Conservation (phyloP, 2,797 vertebrate species). For the Brotula barbata region DNA sequence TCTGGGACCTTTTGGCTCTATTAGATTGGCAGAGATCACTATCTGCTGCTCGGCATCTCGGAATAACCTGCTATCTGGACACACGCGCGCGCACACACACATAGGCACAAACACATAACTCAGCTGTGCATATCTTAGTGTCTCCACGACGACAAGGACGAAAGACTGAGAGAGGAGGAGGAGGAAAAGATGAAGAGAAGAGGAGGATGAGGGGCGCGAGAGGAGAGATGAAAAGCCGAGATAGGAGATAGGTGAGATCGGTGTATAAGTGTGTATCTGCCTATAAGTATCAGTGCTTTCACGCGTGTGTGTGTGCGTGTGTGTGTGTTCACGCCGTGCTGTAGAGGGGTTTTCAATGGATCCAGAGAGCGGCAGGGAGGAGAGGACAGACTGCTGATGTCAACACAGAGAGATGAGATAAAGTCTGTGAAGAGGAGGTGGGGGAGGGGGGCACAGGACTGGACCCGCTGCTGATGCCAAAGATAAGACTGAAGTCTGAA, state of each 20-base stretch:
- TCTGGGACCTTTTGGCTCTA: constrained; percentile 52
- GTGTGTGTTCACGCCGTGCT: constrained; percentile 39
- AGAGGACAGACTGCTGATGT: constrained; percentile 70
- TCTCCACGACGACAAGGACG: constrained; percentile 57
- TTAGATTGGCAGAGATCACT: constrained; percentile 69
- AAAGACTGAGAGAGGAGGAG: constrained; percentile 19
- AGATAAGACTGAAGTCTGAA: constrained; percentile 61
- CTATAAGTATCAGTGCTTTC: background rate
- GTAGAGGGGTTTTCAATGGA: constrained; percentile 59
- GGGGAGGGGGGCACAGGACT: constrained; percentile 12
- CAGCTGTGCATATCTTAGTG: constrained; percentile 31
- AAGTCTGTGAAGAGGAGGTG: constrained; percentile 36
- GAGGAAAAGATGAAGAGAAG: background rate
- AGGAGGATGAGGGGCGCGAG: background rate
- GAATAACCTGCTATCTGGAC: constrained; percentile 55
- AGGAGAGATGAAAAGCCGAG: background rate
- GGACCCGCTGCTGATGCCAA: constrained; percentile 64
- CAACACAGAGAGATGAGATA: constrained; percentile 71
- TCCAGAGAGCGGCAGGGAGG: constrained; percentile 49
- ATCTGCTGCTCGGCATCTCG: constrained; percentile 58
- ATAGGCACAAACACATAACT: constrained; percentile 18
- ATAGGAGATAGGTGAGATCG: background rate
- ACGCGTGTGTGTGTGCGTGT: constrained; percentile 1
- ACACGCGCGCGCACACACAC: constrained; percentile 29
- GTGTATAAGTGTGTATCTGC: too few relatives aligned